A percentile compares a stretch with the other conserved stretches of the same genome.
Evolutionary conservation across 2,113 vertebrate species (phyloP).

Genomic region (Atlantisia rogersi): DNA sequence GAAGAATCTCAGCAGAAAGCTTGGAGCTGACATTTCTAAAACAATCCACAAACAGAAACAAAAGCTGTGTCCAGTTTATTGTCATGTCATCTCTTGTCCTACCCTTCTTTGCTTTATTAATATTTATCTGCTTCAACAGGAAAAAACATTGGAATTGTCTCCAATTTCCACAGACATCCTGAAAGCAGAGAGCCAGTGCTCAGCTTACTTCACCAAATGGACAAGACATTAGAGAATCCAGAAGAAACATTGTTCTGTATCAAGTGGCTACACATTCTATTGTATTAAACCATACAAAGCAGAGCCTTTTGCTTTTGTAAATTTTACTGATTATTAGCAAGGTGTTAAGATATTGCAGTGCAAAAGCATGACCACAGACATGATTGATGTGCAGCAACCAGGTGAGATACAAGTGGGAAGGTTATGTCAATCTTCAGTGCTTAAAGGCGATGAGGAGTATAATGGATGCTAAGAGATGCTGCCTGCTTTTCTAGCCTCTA

Average conservation of each 20-base stretch:
- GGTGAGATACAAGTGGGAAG: accelerated
- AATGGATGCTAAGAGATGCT: neutral
- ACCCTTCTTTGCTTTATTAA: neutral
- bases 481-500: neutral
- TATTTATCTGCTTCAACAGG: neutral
- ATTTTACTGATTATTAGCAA: neutral
- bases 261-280: neutral
- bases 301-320: neutral
- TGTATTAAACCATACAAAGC: neutral
- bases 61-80: neutral
- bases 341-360: neutral
- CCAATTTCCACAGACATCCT: neutral
- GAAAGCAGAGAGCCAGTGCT: neutral
- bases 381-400: neutral
- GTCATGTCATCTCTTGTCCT: neutral
- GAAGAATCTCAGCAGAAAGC: neutral
- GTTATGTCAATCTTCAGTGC: neutral
- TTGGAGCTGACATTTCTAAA: neutral
- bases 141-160: neutral
- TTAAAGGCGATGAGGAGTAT: neutral
- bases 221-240: neutral
- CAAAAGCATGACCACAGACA: neutral
- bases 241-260: neutral
- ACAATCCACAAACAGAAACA: neutral
- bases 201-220: neutral